A percentile compares a stretch with the other conserved stretches of the same genome.
Conservation (phyloP, 2,888 invertebrate genomes). For the Eupithecia dodoneata region DNA sequence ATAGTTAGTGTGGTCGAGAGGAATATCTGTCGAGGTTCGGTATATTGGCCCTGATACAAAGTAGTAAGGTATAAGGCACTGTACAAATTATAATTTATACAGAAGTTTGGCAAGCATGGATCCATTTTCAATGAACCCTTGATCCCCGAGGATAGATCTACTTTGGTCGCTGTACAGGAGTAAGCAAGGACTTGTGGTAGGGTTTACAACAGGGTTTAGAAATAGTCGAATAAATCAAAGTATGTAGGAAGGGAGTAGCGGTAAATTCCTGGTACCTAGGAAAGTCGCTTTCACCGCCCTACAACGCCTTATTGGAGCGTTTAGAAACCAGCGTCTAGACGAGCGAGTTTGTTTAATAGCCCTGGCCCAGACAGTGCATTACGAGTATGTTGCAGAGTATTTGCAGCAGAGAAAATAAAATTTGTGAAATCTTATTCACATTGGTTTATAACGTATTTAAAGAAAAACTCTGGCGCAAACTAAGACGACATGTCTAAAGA, state of each 20-base stretch:
- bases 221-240: not conserved
- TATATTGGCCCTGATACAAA: too few relatives aligned
- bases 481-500: not conserved
- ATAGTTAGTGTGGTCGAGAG: too few relatives aligned
- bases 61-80: too few relatives aligned
- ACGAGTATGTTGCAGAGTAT: not conserved
- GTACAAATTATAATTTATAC: not conserved
- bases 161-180: not conserved
- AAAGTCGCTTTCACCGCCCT: slow-evolving; percentile 32
- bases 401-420: not conserved
- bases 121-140: not conserved
- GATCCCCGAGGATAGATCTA: not conserved
- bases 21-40: too few relatives aligned
- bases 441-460: not conserved
- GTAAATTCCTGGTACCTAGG: slow-evolving; percentile 9
- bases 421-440: not conserved
- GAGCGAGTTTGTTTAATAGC: slow-evolving; percentile 16
- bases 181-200: too few relatives aligned
- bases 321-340: slow-evolving; percentile 15
- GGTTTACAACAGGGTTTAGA: too few relatives aligned
- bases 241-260: not conserved
- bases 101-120: not conserved
- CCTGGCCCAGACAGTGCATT: slow-evolving; percentile 4
- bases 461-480: not conserved
- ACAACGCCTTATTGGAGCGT: slow-evolving; percentile 28